Evolutionary conservation across 1,140 invertebrate species (phyloP).

Genomic region (Orussus abietinus): DNA sequence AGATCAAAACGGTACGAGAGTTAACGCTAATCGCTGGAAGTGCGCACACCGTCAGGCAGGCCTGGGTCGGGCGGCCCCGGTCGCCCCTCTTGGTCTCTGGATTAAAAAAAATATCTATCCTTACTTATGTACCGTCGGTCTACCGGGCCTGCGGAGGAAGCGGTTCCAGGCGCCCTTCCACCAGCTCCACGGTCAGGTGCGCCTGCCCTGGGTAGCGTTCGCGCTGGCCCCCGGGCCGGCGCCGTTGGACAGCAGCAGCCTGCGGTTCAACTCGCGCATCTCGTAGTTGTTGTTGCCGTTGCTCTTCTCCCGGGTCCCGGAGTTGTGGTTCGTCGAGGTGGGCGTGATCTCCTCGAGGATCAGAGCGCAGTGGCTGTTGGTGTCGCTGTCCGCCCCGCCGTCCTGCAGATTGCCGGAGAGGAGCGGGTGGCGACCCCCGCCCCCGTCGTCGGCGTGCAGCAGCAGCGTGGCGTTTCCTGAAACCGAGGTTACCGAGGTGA

Average conservation of each 20-base stretch:
- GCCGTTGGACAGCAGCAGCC: slow-evolving; percentile 43
- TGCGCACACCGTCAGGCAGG: too few species aligned
- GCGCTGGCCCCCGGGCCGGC: slow-evolving; percentile 31
- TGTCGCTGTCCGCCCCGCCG: slow-evolving; percentile 60
- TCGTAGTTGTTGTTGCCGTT: slow-evolving; percentile 77
- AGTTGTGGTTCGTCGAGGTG: slow-evolving; percentile 30
- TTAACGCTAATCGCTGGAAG: too few species aligned
- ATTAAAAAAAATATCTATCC: slow-evolving; percentile 12
- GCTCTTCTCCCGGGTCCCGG: slow-evolving; percentile 55
- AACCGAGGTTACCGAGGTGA: slow-evolving; percentile 8
- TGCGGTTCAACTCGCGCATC: slow-evolving; percentile 60
- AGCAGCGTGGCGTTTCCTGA: slow-evolving; percentile 41
- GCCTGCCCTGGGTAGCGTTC: slow-evolving; percentile 36
- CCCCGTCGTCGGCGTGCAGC: slow-evolving; percentile 40
- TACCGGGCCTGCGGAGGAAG: slow-evolving; percentile 43
- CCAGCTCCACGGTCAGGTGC: slow-evolving; percentile 52
- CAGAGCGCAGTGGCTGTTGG: slow-evolving; percentile 62
- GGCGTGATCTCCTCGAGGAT: slow-evolving; percentile 53
- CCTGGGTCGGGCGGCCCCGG: too few species aligned
- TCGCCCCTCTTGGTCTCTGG: too few species aligned
- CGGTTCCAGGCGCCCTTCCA: slow-evolving; percentile 43
- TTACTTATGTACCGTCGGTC: slow-evolving; percentile 44
- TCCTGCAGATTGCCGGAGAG: slow-evolving; percentile 53
- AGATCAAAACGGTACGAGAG: too few species aligned
- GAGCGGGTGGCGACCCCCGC: slow-evolving; percentile 42